Base-by-base conservation (phyloP, 2,113 vertebrate genomes). In the Gallinago media region DNA sequence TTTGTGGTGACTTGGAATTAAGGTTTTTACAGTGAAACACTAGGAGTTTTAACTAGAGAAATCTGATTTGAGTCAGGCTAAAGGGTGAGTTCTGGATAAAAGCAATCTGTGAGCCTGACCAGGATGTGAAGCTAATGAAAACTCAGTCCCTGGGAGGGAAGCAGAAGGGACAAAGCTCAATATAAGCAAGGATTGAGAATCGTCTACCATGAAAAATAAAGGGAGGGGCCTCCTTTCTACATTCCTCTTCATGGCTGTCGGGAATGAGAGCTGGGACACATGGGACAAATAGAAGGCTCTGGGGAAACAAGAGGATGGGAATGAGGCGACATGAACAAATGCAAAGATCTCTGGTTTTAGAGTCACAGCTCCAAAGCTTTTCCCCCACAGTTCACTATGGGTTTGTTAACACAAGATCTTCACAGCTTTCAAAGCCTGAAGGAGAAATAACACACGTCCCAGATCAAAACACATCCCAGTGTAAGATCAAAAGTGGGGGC, bases 41-140 rank as follows among this genome's bases (percentile, higher is more conserved):
- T 84, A 95, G 86, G n/a, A 96, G 59, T n/a, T 44, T 67, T 62
- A 74, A 47, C 56, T 23, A 19, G 52, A 76, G 85, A 79, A 89
- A 87, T 87, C 76, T 91, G 80, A 91, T 95, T 95, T 88, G 83
- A 77, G n/a, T n/a, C 50, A 19, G 75, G 72, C 67, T 77, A 8
- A 86, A 92, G 75, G 46, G 38, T 67, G 80, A 94, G 36, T 50
- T 67, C 47, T 47, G 47, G 52, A 47, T 89, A 81, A 91, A 44
- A 59, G 73, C 80, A 65, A 31, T 21, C 56, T 1, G 1, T 74
- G 54, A 88, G 83, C 70, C 83, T 67, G 42, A 89, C 68, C 34
- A n/a, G 80, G 76, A 34, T 89, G 55, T 67, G 83, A 89, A 74
- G 73, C 55, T 80, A 63, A 44, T 63, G 83, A 84, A 86, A 81